These are phyloP conservation scores for Gymnocephalus cernua DNA, from an alignment of 2,113 vertebrate genomes.

Conservation along the genomic window DNA sequence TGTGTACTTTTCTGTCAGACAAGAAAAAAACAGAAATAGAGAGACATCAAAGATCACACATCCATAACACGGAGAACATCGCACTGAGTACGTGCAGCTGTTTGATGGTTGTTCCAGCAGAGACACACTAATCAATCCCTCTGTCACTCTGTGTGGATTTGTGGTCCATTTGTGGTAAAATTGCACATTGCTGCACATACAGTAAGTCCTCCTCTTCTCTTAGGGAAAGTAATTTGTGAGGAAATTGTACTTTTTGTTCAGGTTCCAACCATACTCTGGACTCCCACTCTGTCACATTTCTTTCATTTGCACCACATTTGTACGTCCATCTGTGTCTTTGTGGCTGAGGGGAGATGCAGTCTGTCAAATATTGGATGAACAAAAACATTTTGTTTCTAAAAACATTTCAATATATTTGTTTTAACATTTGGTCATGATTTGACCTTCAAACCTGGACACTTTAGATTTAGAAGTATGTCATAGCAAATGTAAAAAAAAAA, in stretches of 20 bases:
- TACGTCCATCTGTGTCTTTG: conserved; percentile 9
- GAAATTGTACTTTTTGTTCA: background rate
- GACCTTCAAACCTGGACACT: background rate
- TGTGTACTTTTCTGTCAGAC: background rate
- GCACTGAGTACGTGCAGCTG: conserved; percentile 17
- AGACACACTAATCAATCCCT: conserved; percentile 52
- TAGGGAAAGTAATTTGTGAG: conserved; percentile 34
- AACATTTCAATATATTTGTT: background rate
- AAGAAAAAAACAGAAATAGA: background rate
- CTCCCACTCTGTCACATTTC: conserved; percentile 4
- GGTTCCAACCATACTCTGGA: background rate
- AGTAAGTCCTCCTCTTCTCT: conserved; percentile 30
- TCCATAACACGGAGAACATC: background rate
- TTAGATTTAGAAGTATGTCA: background rate
- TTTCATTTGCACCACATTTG: conserved; percentile 5
- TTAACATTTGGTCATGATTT: background rate
- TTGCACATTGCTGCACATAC: conserved; percentile 20
- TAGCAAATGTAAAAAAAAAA: background rate
- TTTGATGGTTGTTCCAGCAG: conserved; percentile 48
- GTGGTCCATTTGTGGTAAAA: background rate
- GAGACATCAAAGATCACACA: background rate
- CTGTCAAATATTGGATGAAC: background rate
- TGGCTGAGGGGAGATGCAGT: background rate
- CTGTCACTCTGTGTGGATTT: background rate
- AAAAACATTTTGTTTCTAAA: background rate